Evolutionary conservation across 2,888 invertebrate genomes (phyloP).

Genomic region (Spilarctia lutea): DNA sequence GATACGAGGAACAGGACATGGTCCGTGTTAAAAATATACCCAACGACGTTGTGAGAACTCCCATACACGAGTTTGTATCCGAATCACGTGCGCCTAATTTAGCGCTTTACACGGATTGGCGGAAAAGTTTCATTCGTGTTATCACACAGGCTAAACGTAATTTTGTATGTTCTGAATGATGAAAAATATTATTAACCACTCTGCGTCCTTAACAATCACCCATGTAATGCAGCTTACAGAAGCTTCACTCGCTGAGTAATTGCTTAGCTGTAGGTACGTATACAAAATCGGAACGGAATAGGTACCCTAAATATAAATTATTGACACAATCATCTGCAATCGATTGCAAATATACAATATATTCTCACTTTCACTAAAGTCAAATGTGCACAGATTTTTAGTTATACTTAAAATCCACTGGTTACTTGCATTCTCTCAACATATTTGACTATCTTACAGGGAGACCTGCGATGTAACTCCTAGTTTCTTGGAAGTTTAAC

Average conservation of each 20-base stretch:
- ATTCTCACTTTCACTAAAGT: neutral
- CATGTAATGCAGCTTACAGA: neutral
- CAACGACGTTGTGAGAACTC: neutral
- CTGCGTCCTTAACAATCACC: neutral
- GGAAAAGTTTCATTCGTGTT: neutral
- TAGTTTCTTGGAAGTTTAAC: no score
- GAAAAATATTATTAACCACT: neutral
- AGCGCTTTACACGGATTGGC: neutral
- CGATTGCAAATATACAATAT: neutral
- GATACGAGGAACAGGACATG: slow-evolving; percentile 10
- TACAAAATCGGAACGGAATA: neutral
- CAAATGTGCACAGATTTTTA: neutral
- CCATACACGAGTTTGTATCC: neutral
- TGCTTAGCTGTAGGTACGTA: neutral
- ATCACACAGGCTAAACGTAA: neutral
- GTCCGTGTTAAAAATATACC: slow-evolving; percentile 7
- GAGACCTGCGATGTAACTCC: no score
- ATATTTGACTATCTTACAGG: no score
- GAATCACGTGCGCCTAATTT: neutral
- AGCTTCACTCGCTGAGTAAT: neutral
- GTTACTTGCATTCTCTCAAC: neutral
- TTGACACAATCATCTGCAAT: neutral
- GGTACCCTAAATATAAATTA: neutral
- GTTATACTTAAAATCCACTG: neutral
- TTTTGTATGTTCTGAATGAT: neutral